These are phyloP conservation scores for Carollia perspicillata DNA, from an alignment of 2,113 vertebrate species.

Conservation along the genomic window DNA sequence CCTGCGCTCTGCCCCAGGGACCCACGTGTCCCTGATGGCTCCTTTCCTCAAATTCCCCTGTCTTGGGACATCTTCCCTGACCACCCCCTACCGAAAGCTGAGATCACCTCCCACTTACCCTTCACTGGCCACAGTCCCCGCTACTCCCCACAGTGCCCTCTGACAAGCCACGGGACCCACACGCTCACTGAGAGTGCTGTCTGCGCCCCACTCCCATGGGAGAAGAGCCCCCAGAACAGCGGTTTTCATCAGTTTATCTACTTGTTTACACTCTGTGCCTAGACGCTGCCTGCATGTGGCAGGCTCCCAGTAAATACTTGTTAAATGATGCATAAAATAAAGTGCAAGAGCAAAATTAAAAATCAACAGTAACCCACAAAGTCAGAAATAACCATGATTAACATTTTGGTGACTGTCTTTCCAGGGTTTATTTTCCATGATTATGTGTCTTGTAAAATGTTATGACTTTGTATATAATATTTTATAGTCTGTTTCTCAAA, in stretches of 20 bases:
- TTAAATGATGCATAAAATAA: not conserved
- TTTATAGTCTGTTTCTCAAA: conserved; percentile 3
- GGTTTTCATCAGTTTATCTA: not conserved
- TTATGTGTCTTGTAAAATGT: not conserved
- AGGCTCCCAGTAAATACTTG: not conserved
- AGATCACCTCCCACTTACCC: too few relatives aligned
- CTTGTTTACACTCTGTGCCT: not conserved
- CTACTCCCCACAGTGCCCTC: not conserved
- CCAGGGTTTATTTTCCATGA: not conserved
- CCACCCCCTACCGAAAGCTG: not conserved
- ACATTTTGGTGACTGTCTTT: not conserved
- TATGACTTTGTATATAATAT: not conserved
- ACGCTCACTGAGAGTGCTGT: not conserved
- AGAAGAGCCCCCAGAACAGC: not conserved
- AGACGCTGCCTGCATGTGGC: not conserved
- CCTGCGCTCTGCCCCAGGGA: not conserved
- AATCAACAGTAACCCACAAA: not conserved
- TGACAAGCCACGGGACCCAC: accelerated
- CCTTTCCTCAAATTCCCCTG: not conserved
- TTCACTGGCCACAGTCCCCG: accelerated
- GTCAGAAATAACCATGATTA: not conserved
- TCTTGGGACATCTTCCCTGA: not conserved
- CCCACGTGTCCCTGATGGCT: accelerated
- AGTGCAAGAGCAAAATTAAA: not conserved
- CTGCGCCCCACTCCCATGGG: not conserved